Percentiles rank a stretch among this genome's conserved stretches.
Evolutionary conservation across 2,888 invertebrate genomes (phyloP).

Genomic region (Leucophora obtusa): DNA sequence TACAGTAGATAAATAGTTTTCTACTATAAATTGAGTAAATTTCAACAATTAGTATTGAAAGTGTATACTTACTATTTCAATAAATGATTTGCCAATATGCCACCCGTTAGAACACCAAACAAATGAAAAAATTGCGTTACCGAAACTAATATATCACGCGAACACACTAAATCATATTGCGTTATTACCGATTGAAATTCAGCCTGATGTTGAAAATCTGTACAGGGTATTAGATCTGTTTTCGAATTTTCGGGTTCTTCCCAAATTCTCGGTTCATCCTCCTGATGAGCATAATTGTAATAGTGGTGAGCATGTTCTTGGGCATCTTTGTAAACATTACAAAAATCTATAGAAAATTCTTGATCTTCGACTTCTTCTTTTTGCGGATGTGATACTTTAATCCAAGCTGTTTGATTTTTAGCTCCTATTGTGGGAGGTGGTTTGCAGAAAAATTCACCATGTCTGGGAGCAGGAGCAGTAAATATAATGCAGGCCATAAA

Average conservation of each 20-base stretch:
- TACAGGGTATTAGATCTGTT: slow-evolving; percentile 76
- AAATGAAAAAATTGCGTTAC: slow-evolving; percentile 80
- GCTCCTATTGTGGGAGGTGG: slow-evolving; percentile 74
- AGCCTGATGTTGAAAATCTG: slow-evolving; percentile 75
- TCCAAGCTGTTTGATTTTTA: slow-evolving; percentile 77
- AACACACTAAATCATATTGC: slow-evolving; percentile 79
- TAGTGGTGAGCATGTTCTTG: slow-evolving; percentile 77
- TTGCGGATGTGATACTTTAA: slow-evolving; percentile 78
- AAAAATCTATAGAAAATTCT: slow-evolving; percentile 78
- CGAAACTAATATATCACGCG: slow-evolving; percentile 79
- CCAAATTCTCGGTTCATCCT: slow-evolving; percentile 74
- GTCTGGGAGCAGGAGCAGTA: slow-evolving; percentile 78
- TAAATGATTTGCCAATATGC: slow-evolving; percentile 78
- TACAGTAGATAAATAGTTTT: too few species aligned
- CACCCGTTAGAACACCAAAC: slow-evolving; percentile 79
- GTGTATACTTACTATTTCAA: slow-evolving; percentile 77
- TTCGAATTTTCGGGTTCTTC: slow-evolving; percentile 74
- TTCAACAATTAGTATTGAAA: too few species aligned
- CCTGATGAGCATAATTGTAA: slow-evolving; percentile 73
- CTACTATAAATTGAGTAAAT: too few species aligned
- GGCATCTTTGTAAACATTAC: slow-evolving; percentile 78
- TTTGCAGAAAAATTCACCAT: slow-evolving; percentile 79
- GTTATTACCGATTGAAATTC: slow-evolving; percentile 77
- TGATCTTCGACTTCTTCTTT: slow-evolving; percentile 77
- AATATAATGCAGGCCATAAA: slow-evolving; percentile 80